A percentile compares a stretch with the other conserved stretches of the same genome.
These are phyloP conservation scores for Halcyon chelicuti DNA, from an alignment of 2,797 vertebrate genomes.

Conservation along the genomic window DNA sequence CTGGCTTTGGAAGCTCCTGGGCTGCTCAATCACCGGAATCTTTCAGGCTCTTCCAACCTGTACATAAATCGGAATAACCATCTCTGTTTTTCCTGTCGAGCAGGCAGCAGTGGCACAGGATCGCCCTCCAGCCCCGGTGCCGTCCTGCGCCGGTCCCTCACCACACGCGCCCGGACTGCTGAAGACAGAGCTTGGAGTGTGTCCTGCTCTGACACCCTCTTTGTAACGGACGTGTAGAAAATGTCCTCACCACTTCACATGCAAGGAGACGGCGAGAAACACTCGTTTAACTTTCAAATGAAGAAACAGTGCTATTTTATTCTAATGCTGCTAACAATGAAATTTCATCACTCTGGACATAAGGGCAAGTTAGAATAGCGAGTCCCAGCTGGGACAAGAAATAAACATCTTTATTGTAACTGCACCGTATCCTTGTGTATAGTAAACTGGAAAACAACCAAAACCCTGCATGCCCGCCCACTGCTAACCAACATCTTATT, in stretches of 20 bases:
- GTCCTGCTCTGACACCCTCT: background rate
- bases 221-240: fast-evolving
- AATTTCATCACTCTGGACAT: background rate
- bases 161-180: background rate
- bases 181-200: background rate
- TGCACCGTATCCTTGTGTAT: background rate
- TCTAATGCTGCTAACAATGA: background rate
- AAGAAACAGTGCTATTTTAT: background rate
- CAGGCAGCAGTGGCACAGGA: fast-evolving
- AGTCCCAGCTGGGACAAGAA: background rate
- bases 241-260: background rate
- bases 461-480: background rate
- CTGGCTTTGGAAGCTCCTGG: background rate
- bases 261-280: background rate
- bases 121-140: fast-evolving
- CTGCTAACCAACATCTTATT: background rate
- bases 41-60: background rate
- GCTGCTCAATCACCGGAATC: background rate
- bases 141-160: fast-evolving
- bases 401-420: background rate
- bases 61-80: background rate
- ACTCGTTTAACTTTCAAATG: background rate
- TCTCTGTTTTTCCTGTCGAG: fast-evolving
- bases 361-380: background rate
- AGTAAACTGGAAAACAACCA: background rate